Evolutionary conservation across 2,113 vertebrate genomes (phyloP).

Genomic region (Dolichallabes microphthalmus): DNA sequence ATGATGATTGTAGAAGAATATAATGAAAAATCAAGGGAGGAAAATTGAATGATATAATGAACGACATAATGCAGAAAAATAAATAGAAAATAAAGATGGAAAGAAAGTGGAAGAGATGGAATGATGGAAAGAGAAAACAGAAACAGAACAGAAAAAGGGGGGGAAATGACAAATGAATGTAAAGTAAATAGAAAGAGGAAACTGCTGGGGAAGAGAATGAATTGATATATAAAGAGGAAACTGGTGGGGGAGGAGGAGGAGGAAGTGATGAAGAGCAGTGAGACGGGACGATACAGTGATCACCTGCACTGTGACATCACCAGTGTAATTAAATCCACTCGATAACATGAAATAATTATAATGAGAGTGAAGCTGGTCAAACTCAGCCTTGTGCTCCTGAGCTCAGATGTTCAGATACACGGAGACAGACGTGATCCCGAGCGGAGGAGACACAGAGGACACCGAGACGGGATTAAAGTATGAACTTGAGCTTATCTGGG

Average conservation of each 20-base stretch:
- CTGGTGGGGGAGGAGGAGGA: neutral
- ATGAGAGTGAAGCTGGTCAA: neutral
- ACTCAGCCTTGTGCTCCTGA: conserved; percentile 49
- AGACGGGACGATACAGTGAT: neutral
- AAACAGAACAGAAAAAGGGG: neutral
- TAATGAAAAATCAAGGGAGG: neutral
- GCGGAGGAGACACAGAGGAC: conserved; percentile 83
- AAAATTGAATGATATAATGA: neutral
- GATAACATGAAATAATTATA: no score
- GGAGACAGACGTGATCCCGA: conserved; percentile 93
- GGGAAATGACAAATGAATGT: no score
- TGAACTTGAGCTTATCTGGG: no score
- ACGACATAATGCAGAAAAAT: neutral
- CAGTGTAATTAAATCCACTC: neutral
- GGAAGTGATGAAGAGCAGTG: neutral
- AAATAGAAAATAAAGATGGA: neutral
- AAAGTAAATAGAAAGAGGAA: neutral
- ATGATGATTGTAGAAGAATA: neutral
- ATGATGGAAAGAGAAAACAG: neutral
- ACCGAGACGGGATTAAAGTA: conserved; percentile 81
- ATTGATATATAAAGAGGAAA: neutral
- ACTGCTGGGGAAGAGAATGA: no score
- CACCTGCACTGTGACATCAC: neutral
- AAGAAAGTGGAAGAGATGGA: neutral
- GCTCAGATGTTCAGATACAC: conserved; percentile 81